These are phyloP conservation scores for Tortricodes alternella DNA, from an alignment of 2,888 invertebrate species.

Conservation along the genomic window DNA sequence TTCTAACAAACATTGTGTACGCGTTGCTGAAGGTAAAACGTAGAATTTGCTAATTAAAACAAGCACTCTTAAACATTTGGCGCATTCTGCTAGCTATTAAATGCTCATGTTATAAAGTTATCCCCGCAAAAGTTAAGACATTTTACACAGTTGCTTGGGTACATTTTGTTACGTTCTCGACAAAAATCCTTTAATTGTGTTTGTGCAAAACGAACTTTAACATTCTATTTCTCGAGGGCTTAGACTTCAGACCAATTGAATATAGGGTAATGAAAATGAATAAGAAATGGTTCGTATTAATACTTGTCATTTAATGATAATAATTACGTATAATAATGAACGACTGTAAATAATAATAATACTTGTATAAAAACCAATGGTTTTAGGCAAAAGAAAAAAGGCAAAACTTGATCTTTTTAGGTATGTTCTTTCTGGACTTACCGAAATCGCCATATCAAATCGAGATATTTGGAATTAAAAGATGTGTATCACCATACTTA, in stretches of 20 bases:
- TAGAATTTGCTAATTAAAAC: constrained; percentile 34
- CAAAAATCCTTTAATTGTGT: constrained; percentile 12
- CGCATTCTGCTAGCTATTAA: constrained; percentile 30
- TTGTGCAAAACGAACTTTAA: not conserved
- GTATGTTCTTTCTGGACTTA: no score
- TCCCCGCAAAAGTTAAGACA: constrained; percentile 15
- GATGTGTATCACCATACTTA: no score
- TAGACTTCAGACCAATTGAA: not conserved
- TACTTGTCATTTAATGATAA: no score
- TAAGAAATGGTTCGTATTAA: no score
- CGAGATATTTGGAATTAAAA: no score
- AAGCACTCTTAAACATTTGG: constrained; percentile 31
- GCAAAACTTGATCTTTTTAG: no score
- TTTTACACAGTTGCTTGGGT: constrained; percentile 4
- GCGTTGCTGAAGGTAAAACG: not conserved
- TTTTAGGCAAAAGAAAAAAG: no score
- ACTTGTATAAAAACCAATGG: no score
- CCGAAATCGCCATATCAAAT: no score
- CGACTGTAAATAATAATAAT: no score
- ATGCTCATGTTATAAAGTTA: constrained; percentile 30
- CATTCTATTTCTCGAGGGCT: not conserved
- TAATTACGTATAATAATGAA: no score
- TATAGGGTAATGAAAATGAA: no score
- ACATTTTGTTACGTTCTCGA: constrained; percentile 3
- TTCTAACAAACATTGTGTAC: not conserved